Conservation (phyloP, 2,888 invertebrate genomes). For the Nemapogon koenigi region DNA sequence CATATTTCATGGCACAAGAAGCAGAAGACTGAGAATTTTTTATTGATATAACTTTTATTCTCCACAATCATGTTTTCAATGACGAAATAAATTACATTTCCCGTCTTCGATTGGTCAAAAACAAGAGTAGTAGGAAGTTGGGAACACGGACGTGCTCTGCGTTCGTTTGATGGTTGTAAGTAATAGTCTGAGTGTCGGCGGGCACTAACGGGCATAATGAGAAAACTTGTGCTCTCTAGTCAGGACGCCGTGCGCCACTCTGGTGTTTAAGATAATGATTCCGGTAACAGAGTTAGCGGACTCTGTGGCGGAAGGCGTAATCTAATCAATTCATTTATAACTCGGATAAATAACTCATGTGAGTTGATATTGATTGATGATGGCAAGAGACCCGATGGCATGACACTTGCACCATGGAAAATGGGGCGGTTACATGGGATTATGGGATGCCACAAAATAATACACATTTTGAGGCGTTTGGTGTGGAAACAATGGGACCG, state of each 20-base stretch:
- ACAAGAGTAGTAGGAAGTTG: conserved; percentile 5
- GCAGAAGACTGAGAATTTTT: background rate
- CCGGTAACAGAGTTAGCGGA: background rate
- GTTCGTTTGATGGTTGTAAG: conserved; percentile 31
- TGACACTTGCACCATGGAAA: too few relatives aligned
- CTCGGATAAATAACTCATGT: too few relatives aligned
- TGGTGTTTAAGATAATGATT: conserved; percentile 8
- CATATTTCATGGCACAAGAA: background rate
- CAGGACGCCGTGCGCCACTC: conserved; percentile 24
- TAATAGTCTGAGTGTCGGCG: conserved; percentile 35
- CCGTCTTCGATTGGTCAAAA: conserved; percentile 4
- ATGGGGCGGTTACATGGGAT: too few relatives aligned
- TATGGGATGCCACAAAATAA: too few relatives aligned
- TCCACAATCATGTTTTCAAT: too few relatives aligned
- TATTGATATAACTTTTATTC: conserved; percentile 1
- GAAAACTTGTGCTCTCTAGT: conserved; percentile 49
- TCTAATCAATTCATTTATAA: too few relatives aligned
- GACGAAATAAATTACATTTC: conserved; percentile 1
- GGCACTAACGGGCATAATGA: conserved; percentile 50
- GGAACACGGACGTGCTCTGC: conserved; percentile 21
- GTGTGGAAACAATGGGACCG: too few relatives aligned
- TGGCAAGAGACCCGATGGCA: too few relatives aligned
- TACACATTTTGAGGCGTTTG: too few relatives aligned
- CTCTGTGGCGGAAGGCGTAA: background rate
- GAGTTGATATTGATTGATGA: too few relatives aligned